Conservation (phyloP, 2,888 invertebrate genomes). For the Catocala sponsa region DNA sequence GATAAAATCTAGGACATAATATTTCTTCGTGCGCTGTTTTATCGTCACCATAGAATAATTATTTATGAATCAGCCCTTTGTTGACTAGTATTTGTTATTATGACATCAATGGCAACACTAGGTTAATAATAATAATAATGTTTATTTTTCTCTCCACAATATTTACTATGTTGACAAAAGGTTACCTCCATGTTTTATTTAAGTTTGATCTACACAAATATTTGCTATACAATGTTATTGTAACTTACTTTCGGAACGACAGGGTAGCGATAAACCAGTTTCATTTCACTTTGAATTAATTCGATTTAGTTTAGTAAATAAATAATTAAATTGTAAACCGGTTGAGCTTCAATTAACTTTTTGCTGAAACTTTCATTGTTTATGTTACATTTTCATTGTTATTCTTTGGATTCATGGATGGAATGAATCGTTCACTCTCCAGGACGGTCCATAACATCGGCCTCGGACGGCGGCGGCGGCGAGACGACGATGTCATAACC, state of each 20-base stretch:
- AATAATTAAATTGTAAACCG: constrained; percentile 37
- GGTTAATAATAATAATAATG: too few species aligned
- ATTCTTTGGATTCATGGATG: constrained; percentile 23
- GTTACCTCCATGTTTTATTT: too few species aligned
- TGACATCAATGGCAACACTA: neutral
- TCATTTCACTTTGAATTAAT: constrained; percentile 40
- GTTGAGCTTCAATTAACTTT: constrained; percentile 39
- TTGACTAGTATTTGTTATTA: constrained; percentile 16
- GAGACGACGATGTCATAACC: constrained; percentile 3
- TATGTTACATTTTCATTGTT: constrained; percentile 28
- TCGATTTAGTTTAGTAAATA: constrained; percentile 44
- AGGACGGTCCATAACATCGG: neutral
- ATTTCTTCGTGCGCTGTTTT: constrained; percentile 4
- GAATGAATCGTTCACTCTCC: constrained; percentile 4
- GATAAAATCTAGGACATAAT: constrained; percentile 14
- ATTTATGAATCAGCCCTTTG: constrained; percentile 16
- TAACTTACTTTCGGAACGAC: neutral
- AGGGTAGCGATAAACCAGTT: constrained; percentile 37
- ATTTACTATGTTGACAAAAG: too few species aligned
- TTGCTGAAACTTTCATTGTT: constrained; percentile 32
- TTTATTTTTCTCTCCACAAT: too few species aligned
- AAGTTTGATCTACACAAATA: too few species aligned
- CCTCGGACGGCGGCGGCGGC: neutral
- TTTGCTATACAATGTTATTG: too few species aligned
- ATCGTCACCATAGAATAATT: constrained; percentile 5